Percentiles rank a stretch among this genome's conserved stretches.
phyloP scores from a whole-genome alignment of 2,113 vertebrate species.

The Bos indicus region DNA sequence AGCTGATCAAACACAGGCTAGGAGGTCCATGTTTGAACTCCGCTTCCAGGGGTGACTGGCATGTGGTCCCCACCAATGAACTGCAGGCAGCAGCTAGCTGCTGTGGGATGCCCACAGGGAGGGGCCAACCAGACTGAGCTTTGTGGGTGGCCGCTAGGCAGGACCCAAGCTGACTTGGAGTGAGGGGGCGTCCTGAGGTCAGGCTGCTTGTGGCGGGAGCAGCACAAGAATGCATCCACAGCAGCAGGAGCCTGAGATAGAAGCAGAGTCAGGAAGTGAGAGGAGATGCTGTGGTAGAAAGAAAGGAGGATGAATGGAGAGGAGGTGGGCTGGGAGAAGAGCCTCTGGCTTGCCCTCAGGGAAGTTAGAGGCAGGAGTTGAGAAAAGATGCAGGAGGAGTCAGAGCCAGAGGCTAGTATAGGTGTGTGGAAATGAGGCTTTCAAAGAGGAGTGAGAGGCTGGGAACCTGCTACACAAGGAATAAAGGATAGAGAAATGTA shows the following conservation, averaged over 20 bases:
- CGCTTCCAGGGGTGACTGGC: not conserved
- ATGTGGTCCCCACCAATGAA: constrained; percentile 41
- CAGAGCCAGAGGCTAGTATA: not conserved
- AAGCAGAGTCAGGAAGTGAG: not conserved
- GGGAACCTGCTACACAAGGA: not conserved
- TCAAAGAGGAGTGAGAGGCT: not conserved
- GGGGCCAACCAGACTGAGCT: not conserved
- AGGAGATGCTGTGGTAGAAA: constrained; percentile 8
- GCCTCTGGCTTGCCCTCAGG: not conserved
- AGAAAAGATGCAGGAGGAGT: not conserved
- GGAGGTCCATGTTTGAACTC: constrained; percentile 41
- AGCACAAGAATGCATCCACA: not conserved
- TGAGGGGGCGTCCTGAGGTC: not conserved
- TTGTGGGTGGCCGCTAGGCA: constrained; percentile 11
- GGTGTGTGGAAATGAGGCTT: not conserved
- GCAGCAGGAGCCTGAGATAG: not conserved
- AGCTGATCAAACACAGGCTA: constrained; percentile 68
- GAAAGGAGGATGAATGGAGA: not conserved
- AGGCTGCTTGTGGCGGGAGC: not conserved
- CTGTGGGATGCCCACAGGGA: not conserved
- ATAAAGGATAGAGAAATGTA: not conserved
- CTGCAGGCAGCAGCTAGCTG: constrained; percentile 35
- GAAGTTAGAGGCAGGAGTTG: not conserved
- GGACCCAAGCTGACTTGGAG: not conserved
- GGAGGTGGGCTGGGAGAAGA: not conserved